Evolutionary conservation across 1,140 invertebrate species (phyloP).

Genomic region (Aporrectodea caliginosa): DNA sequence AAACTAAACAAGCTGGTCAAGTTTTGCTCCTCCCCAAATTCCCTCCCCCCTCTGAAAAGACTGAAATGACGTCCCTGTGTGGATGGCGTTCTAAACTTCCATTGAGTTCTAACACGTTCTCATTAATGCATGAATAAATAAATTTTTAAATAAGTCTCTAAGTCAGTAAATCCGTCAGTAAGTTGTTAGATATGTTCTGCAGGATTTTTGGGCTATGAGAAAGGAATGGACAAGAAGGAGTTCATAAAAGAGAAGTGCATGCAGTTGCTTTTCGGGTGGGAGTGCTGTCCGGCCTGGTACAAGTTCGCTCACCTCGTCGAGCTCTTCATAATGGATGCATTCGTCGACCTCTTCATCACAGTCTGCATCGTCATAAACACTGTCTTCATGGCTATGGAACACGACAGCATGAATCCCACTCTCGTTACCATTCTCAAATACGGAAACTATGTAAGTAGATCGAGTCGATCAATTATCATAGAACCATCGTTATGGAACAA

Average conservation of each 20-base stretch:
- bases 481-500: no score
- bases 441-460: constrained; percentile 92
- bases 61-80: no score
- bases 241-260: constrained; percentile 58
- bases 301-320: constrained; percentile 63
- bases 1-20: no score
- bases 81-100: no score
- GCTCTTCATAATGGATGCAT: constrained; percentile 92
- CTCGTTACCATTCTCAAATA: constrained; percentile 73
- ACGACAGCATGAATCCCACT: constrained; percentile 73
- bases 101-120: no score
- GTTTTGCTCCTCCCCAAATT: no score
- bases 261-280: constrained; percentile 93
- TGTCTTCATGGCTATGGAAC: constrained; percentile 95
- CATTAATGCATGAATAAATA: not conserved
- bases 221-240: constrained; percentile 39
- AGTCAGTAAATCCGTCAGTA: not conserved
- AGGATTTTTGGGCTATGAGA: constrained; percentile 41
- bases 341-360: constrained; percentile 96
- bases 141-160: not conserved
- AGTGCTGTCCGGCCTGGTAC: constrained; percentile 73
- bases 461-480: no score
- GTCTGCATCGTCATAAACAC: constrained; percentile 97
- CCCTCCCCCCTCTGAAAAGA: no score
- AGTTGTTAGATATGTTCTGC: not conserved